These are phyloP conservation scores for Scaptomyza caliginosa DNA, from an alignment of 2,888 invertebrate species.

Conservation along the genomic window DNA sequence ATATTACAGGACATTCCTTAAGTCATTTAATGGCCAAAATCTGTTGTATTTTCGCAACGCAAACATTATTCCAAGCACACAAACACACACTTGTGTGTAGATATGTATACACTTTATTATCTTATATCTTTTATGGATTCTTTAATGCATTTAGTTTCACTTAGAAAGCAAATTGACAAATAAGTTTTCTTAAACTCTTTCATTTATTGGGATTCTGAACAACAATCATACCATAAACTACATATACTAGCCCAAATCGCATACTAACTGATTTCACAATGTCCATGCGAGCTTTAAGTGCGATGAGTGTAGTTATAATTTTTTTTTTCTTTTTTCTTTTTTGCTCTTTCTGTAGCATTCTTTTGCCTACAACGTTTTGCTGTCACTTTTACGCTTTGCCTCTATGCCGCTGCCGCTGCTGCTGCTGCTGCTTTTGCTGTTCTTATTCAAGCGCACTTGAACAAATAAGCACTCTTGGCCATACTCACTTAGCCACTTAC, in stretches of 20 bases:
- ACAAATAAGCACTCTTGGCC: conserved; percentile 67
- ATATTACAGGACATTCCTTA: conserved; percentile 14
- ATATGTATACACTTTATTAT: not conserved
- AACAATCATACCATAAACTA: no score
- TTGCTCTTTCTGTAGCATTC: no score
- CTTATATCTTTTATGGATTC: no score
- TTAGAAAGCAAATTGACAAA: no score
- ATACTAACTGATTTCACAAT: not conserved
- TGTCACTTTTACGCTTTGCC: conserved; percentile 32
- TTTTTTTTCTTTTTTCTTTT: no score
- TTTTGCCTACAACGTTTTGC: conserved; percentile 48
- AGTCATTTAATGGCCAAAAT: conserved; percentile 36
- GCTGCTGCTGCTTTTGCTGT: conserved; percentile 33
- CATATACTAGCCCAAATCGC: conserved; percentile 1
- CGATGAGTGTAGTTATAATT: conserved; percentile 35
- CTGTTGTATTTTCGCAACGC: conserved; percentile 22
- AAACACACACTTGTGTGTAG: not conserved
- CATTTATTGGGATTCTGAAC: no score
- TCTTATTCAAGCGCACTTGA: conserved; percentile 66
- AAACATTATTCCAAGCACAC: conserved; percentile 14
- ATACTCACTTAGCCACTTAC: conserved; percentile 65
- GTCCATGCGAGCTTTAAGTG: conserved; percentile 7
- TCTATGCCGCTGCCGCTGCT: not conserved
- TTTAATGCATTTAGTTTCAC: no score
- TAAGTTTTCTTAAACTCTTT: no score